A percentile compares a stretch with the other conserved stretches of the same genome.
Evolutionary conservation across 2,113 vertebrate genomes (phyloP).

Genomic region (Dicentrarchus labrax): DNA sequence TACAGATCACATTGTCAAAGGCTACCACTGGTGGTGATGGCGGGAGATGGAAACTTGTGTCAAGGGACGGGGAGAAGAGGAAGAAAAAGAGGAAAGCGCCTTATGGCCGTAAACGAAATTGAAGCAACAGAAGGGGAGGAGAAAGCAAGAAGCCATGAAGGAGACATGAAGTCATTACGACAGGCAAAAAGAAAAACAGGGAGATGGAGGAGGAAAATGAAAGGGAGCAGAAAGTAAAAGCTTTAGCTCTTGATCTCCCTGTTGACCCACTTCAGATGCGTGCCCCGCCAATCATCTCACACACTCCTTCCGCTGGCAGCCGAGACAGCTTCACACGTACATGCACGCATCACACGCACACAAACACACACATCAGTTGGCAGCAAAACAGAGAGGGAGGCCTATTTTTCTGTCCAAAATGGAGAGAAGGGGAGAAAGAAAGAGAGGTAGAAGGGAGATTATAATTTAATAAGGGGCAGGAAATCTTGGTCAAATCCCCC

Average conservation of each 20-base stretch:
- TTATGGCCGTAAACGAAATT: constrained; percentile 32
- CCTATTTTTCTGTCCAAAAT: constrained; percentile 64
- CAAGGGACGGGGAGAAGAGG: constrained; percentile 6
- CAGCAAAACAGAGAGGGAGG: constrained; percentile 70
- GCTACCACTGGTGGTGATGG: constrained; percentile 22
- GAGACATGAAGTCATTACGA: constrained; percentile 61
- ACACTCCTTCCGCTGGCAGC: constrained; percentile 52
- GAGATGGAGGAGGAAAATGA: constrained; percentile 49
- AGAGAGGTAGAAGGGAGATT: constrained; percentile 80
- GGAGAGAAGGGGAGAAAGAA: constrained; percentile 58
- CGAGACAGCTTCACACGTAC: constrained; percentile 43
- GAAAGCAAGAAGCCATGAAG: constrained; percentile 34
- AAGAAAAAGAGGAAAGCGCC: constrained; percentile 19
- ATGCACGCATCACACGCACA: constrained; percentile 36
- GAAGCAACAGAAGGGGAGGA: constrained; percentile 28
- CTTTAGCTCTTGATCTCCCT: constrained; percentile 66
- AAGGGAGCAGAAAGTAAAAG: constrained; percentile 58
- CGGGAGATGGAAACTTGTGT: constrained; percentile 48
- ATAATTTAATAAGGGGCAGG: constrained; percentile 86
- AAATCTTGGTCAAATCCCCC: constrained; percentile 85
- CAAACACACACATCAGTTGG: constrained; percentile 67
- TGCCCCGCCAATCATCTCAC: constrained; percentile 64
- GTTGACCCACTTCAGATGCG: constrained; percentile 75
- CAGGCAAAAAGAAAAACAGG: constrained; percentile 49
- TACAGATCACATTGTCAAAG: constrained; percentile 48